Evolutionary conservation across 2,113 vertebrate species (phyloP).

Genomic region (Grammomys dolichurus): DNA sequence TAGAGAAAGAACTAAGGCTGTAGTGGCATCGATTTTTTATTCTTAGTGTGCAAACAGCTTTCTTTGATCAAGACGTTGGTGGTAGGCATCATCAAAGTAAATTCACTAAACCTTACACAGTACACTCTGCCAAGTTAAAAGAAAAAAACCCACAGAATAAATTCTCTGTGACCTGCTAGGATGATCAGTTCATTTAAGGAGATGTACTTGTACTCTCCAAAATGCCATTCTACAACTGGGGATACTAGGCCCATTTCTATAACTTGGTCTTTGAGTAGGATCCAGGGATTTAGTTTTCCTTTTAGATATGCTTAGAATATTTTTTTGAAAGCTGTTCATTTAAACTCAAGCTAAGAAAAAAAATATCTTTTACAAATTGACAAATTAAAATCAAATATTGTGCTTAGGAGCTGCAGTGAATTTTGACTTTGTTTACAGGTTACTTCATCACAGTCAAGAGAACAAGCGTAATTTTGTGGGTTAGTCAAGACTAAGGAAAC

Average conservation of each 20-base stretch:
- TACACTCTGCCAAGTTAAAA: conserved; percentile 57
- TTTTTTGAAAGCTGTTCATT: conserved; percentile 37
- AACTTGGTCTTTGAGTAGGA: conserved; percentile 63
- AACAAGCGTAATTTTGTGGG: conserved; percentile 37
- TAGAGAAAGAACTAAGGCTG: conserved; percentile 43
- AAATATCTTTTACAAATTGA: conserved; percentile 43
- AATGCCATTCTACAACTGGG: conserved; percentile 60
- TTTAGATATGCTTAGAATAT: conserved; percentile 51
- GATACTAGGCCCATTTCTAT: conserved; percentile 49
- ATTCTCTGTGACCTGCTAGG: conserved; percentile 64
- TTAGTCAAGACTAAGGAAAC: conserved; percentile 35
- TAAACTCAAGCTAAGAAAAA: conserved; percentile 43
- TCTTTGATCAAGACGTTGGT: conserved; percentile 54
- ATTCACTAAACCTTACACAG: conserved; percentile 55
- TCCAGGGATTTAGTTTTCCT: conserved; percentile 39
- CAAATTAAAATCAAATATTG: conserved; percentile 67
- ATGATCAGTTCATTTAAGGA: conserved; percentile 68
- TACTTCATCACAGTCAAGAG: background rate
- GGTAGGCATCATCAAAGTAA: conserved; percentile 61
- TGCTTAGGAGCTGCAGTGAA: conserved; percentile 60
- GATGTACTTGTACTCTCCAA: conserved; percentile 59
- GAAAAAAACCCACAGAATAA: conserved; percentile 52
- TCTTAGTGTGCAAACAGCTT: conserved; percentile 54
- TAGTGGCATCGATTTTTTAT: conserved; percentile 46
- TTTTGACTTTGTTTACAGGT: background rate